Evolutionary conservation across 1,140 invertebrate species (phyloP).

Genomic region (Orius laevigatus): DNA sequence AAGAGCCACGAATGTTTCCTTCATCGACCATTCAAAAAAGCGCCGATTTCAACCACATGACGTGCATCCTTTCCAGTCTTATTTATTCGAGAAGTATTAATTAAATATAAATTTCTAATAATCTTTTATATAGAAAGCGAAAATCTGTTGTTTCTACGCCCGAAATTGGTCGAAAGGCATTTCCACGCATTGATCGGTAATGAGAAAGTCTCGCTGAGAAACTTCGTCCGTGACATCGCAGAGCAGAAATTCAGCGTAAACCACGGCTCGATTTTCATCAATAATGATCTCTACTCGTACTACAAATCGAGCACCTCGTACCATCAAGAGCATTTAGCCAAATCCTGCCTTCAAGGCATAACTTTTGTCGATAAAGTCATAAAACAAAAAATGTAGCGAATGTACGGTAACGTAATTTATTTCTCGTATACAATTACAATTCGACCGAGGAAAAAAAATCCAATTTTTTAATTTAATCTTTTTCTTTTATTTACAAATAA

Average conservation of each 20-base stretch:
- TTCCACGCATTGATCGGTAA: conserved; percentile 4
- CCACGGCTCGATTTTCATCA: neutral
- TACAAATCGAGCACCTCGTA: neutral
- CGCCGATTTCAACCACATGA: no score
- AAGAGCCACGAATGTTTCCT: no score
- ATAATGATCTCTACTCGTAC: neutral
- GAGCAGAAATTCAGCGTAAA: conserved; percentile 3
- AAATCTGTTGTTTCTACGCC: no score
- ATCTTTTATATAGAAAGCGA: no score
- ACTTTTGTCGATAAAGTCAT: conserved; percentile 5
- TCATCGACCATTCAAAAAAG: no score
- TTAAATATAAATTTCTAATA: no score
- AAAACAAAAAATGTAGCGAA: neutral
- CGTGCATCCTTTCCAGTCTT: no score
- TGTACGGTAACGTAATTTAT: neutral
- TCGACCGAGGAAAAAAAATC: neutral
- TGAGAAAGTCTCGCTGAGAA: conserved; percentile 7
- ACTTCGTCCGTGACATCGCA: conserved; percentile 1
- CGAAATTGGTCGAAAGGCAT: neutral
- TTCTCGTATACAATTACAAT: neutral
- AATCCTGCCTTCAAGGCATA: conserved; percentile 1
- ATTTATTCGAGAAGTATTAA: no score
- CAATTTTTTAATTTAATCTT: neutral
- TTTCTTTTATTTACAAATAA: neutral
- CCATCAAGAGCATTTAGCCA: neutral